A percentile compares a stretch with the other conserved stretches of the same genome.
phyloP scores from a whole-genome alignment of 2,797 vertebrate species.

The Hozukius guyotensis region DNA sequence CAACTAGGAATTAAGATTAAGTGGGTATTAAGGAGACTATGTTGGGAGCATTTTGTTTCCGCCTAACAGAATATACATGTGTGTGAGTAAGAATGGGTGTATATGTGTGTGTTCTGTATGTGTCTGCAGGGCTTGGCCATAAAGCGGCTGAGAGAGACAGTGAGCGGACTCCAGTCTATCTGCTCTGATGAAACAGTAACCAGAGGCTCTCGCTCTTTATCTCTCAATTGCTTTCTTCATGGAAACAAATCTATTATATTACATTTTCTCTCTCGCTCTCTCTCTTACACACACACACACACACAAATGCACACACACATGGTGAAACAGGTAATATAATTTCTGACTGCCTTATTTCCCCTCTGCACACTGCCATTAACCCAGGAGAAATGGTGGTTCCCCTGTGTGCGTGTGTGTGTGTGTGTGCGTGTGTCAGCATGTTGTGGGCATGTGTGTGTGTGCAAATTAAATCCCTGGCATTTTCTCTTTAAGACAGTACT shows the following conservation, averaged over 20 bases:
- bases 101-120: not conserved
- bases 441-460: not conserved
- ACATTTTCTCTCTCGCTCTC: conserved; percentile 24
- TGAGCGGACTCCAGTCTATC: conserved; percentile 18
- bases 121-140: conserved; percentile 6
- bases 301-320: not conserved
- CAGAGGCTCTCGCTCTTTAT: conserved; percentile 49
- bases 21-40: not conserved
- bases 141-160: conserved; percentile 26
- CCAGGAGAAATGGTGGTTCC: conserved; percentile 9
- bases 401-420: not conserved
- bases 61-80: not conserved
- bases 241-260: conserved; percentile 63
- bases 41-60: not conserved
- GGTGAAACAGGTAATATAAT: conserved; percentile 24
- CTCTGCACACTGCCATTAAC: conserved; percentile 4
- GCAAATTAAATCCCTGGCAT: not conserved
- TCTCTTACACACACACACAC: not conserved
- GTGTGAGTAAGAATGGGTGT: not conserved
- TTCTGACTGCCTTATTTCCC: conserved; percentile 40
- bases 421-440: not conserved
- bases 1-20: not conserved
- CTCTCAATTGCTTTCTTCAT: conserved; percentile 35
- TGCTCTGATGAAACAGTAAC: conserved; percentile 51
- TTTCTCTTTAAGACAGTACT: not conserved